These are phyloP conservation scores for Ascidia mentula DNA, from an alignment of 23 tunicate genomes.

Conservation along the genomic window DNA sequence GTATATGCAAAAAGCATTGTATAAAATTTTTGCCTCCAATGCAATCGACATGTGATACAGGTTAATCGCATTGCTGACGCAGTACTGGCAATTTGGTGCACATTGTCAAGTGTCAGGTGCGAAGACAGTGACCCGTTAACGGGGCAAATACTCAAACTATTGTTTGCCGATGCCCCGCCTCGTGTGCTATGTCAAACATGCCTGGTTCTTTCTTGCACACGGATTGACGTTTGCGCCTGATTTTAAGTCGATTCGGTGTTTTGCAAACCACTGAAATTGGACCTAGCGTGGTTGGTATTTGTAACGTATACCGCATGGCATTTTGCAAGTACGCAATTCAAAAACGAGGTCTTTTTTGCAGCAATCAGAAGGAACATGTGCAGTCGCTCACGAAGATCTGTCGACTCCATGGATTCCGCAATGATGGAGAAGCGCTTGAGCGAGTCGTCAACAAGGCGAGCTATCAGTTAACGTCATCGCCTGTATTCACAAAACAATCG, in stretches of 20 bases:
- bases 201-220: not conserved
- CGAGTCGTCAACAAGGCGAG: not conserved
- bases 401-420: not conserved
- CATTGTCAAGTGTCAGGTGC: not conserved
- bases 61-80: not conserved
- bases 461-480: not conserved
- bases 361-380: not conserved
- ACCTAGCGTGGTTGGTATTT: too few relatives aligned
- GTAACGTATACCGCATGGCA: too few relatives aligned
- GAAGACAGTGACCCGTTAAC: not conserved
- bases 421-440: not conserved
- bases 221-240: not conserved
- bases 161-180: too few relatives aligned
- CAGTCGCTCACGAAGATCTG: not conserved
- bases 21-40: not conserved
- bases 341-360: not conserved
- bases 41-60: not conserved
- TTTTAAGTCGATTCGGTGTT: not conserved
- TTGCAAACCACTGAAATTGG: not conserved
- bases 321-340: too few relatives aligned
- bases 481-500: not conserved
- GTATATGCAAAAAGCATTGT: not conserved
- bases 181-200: not conserved
- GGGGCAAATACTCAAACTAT: not conserved
- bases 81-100: not conserved